Evolutionary conservation across 1,140 invertebrate genomes (phyloP).

Genomic region (Calliphora vicina): DNA sequence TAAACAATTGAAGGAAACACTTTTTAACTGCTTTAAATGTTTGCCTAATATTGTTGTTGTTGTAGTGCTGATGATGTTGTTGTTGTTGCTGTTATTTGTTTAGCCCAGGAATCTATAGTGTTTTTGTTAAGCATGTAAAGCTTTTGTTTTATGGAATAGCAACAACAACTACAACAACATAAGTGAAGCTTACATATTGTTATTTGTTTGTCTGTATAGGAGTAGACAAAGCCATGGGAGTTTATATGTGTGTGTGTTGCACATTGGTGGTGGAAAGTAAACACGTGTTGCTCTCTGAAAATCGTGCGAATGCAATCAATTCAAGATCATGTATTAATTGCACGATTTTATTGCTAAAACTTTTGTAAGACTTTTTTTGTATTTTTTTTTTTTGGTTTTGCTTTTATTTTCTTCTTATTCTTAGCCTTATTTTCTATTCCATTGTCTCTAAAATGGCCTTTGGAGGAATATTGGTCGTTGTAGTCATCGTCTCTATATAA

Average conservation of each 20-base stretch:
- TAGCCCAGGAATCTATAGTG: not conserved
- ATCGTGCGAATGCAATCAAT: slow-evolving; percentile 42
- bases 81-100: not conserved
- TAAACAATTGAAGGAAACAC: slow-evolving; percentile 13
- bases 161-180: not conserved
- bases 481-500: not conserved
- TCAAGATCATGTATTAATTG: slow-evolving; percentile 44
- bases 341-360: slow-evolving; percentile 41
- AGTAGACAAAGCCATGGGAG: too few species aligned
- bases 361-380: not conserved
- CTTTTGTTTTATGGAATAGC: not conserved
- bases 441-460: not conserved
- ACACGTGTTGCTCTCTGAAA: slow-evolving; percentile 40
- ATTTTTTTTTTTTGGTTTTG: not conserved
- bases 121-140: slow-evolving; percentile 14
- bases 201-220: not conserved
- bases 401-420: not conserved
- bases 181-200: too few species aligned
- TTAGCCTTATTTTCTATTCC: not conserved
- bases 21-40: slow-evolving; percentile 10
- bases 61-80: not conserved
- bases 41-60: not conserved
- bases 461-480: not conserved
- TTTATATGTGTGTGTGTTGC: not conserved
- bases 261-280: slow-evolving; percentile 22